Conservation (phyloP, 2,797 vertebrate genomes). For the Lacerta viridis region DNA sequence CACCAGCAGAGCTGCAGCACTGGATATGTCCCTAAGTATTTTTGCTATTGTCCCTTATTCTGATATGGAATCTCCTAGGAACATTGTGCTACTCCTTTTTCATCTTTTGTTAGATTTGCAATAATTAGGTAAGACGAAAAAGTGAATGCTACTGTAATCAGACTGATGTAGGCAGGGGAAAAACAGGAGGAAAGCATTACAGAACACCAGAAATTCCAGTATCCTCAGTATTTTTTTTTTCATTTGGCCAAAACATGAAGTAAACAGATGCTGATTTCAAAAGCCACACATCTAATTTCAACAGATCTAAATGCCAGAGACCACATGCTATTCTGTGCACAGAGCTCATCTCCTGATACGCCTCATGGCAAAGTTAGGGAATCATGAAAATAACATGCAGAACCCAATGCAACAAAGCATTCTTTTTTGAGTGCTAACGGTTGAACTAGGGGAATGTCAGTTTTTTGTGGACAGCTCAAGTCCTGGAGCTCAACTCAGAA, state of each 20-base stretch:
- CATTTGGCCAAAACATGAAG: neutral
- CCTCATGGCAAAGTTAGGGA: neutral
- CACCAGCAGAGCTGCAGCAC: too few relatives aligned
- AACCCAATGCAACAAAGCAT: neutral
- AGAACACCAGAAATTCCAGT: neutral
- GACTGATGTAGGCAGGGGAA: neutral
- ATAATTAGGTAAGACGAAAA: conserved; percentile 3
- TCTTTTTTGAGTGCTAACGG: neutral
- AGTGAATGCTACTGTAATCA: neutral
- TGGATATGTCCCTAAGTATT: neutral
- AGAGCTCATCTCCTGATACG: neutral
- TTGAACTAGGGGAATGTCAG: neutral
- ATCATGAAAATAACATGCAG: neutral
- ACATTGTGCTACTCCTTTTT: neutral
- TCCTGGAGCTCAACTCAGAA: neutral
- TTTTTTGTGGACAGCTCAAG: neutral
- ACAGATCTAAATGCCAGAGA: neutral
- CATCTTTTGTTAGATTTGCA: neutral
- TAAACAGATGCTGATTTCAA: neutral
- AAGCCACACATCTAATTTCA: neutral
- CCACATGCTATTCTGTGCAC: neutral
- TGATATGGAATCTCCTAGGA: neutral
- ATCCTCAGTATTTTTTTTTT: neutral
- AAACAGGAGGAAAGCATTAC: neutral
- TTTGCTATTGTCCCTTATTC: neutral